Percentiles rank a stretch among this genome's conserved stretches.
Evolutionary conservation across 2,797 vertebrate genomes (phyloP).

Genomic region (Arctocebus calabarensis): DNA sequence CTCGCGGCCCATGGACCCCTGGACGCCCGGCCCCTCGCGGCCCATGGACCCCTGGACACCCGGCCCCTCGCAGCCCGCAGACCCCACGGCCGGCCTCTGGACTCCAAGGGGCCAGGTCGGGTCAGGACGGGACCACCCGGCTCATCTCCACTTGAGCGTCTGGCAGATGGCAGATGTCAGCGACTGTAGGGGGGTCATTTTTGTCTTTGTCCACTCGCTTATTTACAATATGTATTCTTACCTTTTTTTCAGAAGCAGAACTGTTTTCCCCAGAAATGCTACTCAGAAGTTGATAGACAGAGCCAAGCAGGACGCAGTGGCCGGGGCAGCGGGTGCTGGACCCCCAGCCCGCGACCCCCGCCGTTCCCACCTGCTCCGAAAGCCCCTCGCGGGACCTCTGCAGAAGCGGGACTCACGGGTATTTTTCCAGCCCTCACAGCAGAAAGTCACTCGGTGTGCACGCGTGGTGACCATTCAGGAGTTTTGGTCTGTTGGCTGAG

Average conservation of each 20-base stretch:
- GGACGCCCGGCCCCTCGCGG: no score
- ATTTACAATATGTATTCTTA: neutral
- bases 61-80: no score
- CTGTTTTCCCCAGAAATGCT: constrained; percentile 7
- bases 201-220: neutral
- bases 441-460: neutral
- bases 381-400: neutral
- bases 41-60: no score
- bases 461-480: neutral
- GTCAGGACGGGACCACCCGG: neutral
- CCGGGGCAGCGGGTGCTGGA: rapidly evolving
- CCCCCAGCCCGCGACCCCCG: no score
- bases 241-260: neutral
- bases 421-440: neutral
- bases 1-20: no score
- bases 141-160: neutral
- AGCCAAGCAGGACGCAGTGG: neutral
- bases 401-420: neutral
- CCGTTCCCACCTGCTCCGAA: neutral
- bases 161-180: neutral
- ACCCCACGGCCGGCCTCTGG: neutral
- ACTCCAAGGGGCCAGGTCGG: neutral
- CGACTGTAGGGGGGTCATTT: neutral
- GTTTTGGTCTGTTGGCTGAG: neutral
- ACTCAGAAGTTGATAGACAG: neutral